phyloP scores from a whole-genome alignment of 2,113 vertebrate species.

The Sebastes fasciatus region DNA sequence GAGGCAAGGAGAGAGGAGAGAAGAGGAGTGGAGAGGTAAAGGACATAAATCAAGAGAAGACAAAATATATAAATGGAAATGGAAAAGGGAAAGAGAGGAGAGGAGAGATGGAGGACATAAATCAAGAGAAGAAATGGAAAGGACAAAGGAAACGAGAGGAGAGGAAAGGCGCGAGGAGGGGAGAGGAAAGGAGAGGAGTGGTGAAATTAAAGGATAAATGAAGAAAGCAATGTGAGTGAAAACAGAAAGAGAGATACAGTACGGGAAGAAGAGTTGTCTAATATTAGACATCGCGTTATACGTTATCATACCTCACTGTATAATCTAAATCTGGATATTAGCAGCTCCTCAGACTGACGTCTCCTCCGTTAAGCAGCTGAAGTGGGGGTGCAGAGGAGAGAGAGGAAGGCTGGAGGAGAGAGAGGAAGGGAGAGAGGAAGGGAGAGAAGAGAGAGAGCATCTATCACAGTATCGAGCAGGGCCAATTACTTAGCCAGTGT shows the following conservation, averaged over 20 bases:
- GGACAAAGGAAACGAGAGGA: too few relatives aligned
- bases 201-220: background rate
- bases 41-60: background rate
- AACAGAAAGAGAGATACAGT: background rate
- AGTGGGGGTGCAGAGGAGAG: background rate
- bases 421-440: background rate
- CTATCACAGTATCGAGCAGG: constrained; percentile 41
- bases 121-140: too few relatives aligned
- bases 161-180: background rate
- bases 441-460: constrained; percentile 3
- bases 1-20: too few relatives aligned
- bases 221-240: background rate
- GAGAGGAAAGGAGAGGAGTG: background rate
- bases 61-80: background rate
- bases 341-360: background rate
- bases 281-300: background rate
- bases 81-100: background rate
- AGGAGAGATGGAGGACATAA: too few relatives aligned
- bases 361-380: background rate
- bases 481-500: constrained; percentile 66
- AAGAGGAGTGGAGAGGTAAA: background rate
- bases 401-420: background rate
- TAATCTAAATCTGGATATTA: constrained; percentile 12
- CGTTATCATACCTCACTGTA: background rate
- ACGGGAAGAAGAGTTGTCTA: background rate